These are phyloP conservation scores for Sebastes variabilis DNA, from an alignment of 2,797 vertebrate species.

Conservation along the genomic window DNA sequence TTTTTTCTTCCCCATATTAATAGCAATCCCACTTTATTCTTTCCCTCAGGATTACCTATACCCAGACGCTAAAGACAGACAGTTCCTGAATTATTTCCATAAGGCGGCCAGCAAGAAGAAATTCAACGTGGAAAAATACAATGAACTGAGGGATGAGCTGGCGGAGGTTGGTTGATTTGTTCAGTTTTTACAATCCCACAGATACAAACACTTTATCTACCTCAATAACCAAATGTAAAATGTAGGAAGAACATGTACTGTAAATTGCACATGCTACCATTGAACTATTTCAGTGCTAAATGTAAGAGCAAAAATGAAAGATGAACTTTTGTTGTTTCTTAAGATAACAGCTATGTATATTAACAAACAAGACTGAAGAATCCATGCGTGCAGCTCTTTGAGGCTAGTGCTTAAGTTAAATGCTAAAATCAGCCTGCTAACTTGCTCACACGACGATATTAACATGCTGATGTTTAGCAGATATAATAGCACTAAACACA, in stretches of 20 bases:
- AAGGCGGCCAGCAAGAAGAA: conserved; percentile 81
- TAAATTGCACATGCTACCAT: not conserved
- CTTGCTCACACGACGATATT: not conserved
- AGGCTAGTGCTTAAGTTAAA: not conserved
- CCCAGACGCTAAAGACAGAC: conserved; percentile 84
- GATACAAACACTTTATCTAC: not conserved
- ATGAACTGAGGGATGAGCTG: conserved; percentile 88
- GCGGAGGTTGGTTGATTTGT: conserved; percentile 81
- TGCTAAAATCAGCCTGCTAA: not conserved
- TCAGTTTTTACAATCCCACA: not conserved
- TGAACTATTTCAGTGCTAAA: not conserved
- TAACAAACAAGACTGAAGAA: not conserved
- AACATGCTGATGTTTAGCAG: not conserved
- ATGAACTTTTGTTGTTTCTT: not conserved
- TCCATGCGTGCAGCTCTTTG: not conserved
- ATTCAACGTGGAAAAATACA: conserved; percentile 90
- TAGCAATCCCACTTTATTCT: not conserved
- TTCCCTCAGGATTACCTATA: conserved; percentile 89
- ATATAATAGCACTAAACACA: not conserved
- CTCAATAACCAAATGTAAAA: not conserved
- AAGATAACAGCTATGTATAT: not conserved
- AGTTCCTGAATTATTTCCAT: conserved; percentile 91
- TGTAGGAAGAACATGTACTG: not conserved
- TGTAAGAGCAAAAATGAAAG: not conserved
- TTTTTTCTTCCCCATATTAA: not conserved